Conservation (phyloP, 1,140 invertebrate genomes). For the Yoshiicerus persimilis region DNA sequence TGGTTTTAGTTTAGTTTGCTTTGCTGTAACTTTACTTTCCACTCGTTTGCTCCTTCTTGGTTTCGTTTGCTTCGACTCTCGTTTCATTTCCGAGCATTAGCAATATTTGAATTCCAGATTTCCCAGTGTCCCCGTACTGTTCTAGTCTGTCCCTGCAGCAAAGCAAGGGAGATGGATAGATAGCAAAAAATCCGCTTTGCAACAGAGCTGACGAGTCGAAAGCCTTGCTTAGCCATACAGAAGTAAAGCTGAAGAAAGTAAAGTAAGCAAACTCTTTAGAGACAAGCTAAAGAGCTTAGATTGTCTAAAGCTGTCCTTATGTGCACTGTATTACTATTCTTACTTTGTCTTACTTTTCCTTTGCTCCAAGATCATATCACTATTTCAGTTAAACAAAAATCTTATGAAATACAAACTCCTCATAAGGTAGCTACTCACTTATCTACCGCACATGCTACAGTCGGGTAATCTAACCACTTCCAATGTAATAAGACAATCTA, state of each 20-base stretch:
- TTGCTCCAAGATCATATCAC: not conserved
- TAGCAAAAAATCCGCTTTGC: slow-evolving; percentile 22
- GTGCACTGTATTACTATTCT: slow-evolving; percentile 10
- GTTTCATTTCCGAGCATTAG: slow-evolving; percentile 16
- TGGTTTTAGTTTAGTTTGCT: slow-evolving; percentile 17
- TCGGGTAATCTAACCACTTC: not conserved
- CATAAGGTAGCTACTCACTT: not conserved
- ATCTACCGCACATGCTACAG: not conserved
- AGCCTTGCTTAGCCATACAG: not conserved
- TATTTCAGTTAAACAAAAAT: not conserved
- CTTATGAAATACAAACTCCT: not conserved
- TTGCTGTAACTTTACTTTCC: not conserved
- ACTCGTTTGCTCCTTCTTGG: not conserved
- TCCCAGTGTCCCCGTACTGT: not conserved
- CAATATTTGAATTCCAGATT: slow-evolving; percentile 27
- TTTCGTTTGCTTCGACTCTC: not conserved
- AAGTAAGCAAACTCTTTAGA: slow-evolving; percentile 17
- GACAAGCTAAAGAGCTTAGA: slow-evolving; percentile 18
- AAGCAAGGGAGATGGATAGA: not conserved
- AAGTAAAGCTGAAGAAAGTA: not conserved
- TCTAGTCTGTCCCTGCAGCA: not conserved
- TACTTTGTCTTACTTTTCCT: not conserved
- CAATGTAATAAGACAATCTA: not conserved
- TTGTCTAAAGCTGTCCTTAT: slow-evolving; percentile 6
- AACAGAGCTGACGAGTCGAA: slow-evolving; percentile 11